Percentiles rank a stretch among this genome's conserved stretches.
Conservation (phyloP, 1,140 invertebrate genomes). For the Magallana gigas region DNA sequence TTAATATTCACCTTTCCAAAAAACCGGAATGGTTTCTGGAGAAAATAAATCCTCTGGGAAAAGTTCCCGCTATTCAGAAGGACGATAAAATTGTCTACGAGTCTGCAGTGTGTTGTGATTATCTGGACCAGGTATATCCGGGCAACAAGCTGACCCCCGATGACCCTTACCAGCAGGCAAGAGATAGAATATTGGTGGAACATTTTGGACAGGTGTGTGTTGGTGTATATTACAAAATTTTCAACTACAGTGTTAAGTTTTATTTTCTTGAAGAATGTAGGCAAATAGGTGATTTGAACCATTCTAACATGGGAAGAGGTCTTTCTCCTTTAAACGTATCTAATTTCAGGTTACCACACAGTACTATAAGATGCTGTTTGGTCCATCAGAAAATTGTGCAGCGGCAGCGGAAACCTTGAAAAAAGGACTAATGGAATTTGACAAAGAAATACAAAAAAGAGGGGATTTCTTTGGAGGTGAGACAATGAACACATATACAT, state of each 20-base stretch:
- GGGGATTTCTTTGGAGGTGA: slow-evolving; percentile 58
- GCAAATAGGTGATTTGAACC: too few species aligned
- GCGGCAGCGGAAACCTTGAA: not conserved
- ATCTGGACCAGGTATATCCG: slow-evolving; percentile 89
- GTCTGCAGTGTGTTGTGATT: slow-evolving; percentile 90
- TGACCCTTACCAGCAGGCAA: slow-evolving; percentile 88
- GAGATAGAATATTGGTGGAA: slow-evolving; percentile 89
- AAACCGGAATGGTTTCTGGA: slow-evolving; percentile 90
- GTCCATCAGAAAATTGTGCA: not conserved
- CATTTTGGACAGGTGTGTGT: slow-evolving; percentile 68
- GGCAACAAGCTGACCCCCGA: slow-evolving; percentile 84
- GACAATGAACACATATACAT: too few species aligned
- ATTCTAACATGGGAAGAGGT: too few species aligned
- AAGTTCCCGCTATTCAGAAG: slow-evolving; percentile 90
- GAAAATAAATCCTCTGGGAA: slow-evolving; percentile 85
- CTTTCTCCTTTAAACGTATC: not conserved
- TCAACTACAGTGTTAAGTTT: too few species aligned
- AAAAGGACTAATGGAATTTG: slow-evolving; percentile 27
- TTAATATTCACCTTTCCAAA: slow-evolving; percentile 80
- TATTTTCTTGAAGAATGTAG: too few species aligned
- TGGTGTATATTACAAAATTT: too few species aligned
- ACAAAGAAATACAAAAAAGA: slow-evolving; percentile 40
- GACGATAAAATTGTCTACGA: slow-evolving; percentile 86
- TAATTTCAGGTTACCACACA: not conserved
- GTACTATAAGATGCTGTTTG: not conserved